A percentile compares a stretch with the other conserved stretches of the same genome.
These are phyloP conservation scores for Jordanella pulchra DNA, from an alignment of 2,797 vertebrate species.

Conservation along the genomic window DNA sequence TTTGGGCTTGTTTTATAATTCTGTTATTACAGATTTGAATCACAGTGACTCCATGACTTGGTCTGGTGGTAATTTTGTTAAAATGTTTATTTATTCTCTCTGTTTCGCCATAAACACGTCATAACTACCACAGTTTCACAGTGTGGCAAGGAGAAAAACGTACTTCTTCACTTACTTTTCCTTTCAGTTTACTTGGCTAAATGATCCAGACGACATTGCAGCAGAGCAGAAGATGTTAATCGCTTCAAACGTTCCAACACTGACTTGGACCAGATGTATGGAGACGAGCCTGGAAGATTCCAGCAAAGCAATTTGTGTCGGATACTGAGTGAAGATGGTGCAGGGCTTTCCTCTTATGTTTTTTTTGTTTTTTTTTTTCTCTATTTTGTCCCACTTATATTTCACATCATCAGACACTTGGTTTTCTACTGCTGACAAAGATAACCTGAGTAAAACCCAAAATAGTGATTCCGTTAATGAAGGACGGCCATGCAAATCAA, in stretches of 20 bases:
- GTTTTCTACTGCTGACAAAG: not conserved
- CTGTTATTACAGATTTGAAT: conserved; percentile 15
- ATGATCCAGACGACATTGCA: conserved; percentile 13
- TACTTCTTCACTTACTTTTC: conserved; percentile 9
- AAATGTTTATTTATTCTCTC: conserved; percentile 15
- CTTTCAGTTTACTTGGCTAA: conserved; percentile 2
- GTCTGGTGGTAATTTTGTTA: conserved; percentile 16
- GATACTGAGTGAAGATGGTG: conserved; percentile 5
- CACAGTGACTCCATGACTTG: conserved; percentile 15
- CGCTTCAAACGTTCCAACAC: conserved; percentile 24
- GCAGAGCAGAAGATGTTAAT: conserved; percentile 34
- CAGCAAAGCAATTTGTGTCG: conserved; percentile 23
- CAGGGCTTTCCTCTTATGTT: not conserved
- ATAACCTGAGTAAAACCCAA: not conserved
- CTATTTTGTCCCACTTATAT: not conserved
- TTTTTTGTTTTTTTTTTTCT: too few species aligned
- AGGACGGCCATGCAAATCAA: not conserved
- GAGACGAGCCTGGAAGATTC: conserved; percentile 19
- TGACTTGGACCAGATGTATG: conserved; percentile 59
- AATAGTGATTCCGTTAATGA: not conserved
- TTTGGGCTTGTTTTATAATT: conserved; percentile 2
- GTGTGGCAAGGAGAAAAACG: not conserved
- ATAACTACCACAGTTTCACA: conserved; percentile 30
- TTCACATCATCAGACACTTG: not conserved
- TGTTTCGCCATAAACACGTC: conserved; percentile 50